Percentiles rank a stretch among this genome's conserved stretches.
phyloP scores from a whole-genome alignment of 2,888 invertebrate genomes.

The Leptarthrus brevirostris region DNA sequence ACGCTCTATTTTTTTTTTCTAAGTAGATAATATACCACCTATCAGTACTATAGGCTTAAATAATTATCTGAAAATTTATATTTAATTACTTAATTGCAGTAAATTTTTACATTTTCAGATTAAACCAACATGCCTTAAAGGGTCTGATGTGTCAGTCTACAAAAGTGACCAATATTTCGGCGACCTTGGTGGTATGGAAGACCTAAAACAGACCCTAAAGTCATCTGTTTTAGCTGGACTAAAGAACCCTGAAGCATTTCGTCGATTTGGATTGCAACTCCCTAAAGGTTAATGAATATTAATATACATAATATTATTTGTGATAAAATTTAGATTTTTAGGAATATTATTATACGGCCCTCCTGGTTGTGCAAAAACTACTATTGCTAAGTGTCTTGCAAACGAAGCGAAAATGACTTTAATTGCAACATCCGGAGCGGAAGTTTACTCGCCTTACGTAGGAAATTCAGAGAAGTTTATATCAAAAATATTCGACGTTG shows the following conservation, averaged over 20 bases:
- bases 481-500: conserved; percentile 71
- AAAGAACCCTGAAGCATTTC: conserved; percentile 69
- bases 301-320: neutral
- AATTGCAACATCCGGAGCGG: conserved; percentile 71
- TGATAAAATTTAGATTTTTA: too few species aligned
- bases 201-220: conserved; percentile 69
- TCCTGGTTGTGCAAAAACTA: conserved; percentile 76
- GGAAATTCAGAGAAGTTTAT: conserved; percentile 74
- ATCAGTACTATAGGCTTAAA: too few species aligned
- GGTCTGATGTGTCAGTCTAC: conserved; percentile 66
- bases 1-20: too few species aligned
- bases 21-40: too few species aligned
- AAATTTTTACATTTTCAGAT: conserved; percentile 53
- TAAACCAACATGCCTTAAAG: conserved; percentile 66
- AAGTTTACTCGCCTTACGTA: conserved; percentile 74
- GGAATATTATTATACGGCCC: conserved; percentile 74
- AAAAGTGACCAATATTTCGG: conserved; percentile 66
- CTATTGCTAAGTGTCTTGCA: conserved; percentile 71
- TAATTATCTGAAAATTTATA: too few species aligned
- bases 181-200: conserved; percentile 70
- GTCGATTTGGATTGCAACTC: conserved; percentile 69
- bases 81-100: too few species aligned
- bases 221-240: conserved; percentile 72
- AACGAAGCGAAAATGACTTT: conserved; percentile 69
- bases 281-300: conserved; percentile 67